Evolutionary conservation across 2,113 vertebrate species (phyloP).

Genomic region (Elachura formosa): DNA sequence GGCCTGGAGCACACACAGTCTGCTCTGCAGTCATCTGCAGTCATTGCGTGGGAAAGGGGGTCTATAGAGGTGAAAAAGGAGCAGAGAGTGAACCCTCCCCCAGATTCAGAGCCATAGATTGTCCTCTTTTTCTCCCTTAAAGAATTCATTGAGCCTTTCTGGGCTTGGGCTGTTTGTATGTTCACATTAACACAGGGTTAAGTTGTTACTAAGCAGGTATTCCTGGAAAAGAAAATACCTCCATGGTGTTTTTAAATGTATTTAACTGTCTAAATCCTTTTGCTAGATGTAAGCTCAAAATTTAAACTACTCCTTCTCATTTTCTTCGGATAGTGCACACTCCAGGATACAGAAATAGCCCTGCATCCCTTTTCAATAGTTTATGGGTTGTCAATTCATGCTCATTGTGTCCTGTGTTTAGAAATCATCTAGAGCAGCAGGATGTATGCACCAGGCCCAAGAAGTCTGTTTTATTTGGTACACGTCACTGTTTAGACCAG

Average conservation of each 20-base stretch:
- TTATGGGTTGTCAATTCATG: constrained; percentile 8
- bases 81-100: too few species aligned
- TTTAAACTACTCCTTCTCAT: not conserved
- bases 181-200: not conserved
- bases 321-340: not conserved
- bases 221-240: not conserved
- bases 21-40: not conserved
- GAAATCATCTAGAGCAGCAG: constrained; percentile 18
- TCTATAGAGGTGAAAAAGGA: not conserved
- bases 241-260: not conserved
- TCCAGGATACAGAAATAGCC: not conserved
- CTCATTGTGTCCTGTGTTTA: not conserved
- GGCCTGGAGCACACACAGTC: not conserved
- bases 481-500: not conserved
- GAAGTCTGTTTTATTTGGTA: not conserved
- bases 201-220: not conserved
- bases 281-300: not conserved
- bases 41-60: not conserved
- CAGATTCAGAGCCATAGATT: not conserved
- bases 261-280: not conserved
- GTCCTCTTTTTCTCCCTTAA: not conserved
- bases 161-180: not conserved
- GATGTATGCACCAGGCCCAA: not conserved
- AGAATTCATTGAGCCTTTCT: not conserved
- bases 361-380: not conserved